These are phyloP conservation scores for Trachelus tabidus DNA, from an alignment of 2,888 invertebrate genomes.

Conservation along the genomic window DNA sequence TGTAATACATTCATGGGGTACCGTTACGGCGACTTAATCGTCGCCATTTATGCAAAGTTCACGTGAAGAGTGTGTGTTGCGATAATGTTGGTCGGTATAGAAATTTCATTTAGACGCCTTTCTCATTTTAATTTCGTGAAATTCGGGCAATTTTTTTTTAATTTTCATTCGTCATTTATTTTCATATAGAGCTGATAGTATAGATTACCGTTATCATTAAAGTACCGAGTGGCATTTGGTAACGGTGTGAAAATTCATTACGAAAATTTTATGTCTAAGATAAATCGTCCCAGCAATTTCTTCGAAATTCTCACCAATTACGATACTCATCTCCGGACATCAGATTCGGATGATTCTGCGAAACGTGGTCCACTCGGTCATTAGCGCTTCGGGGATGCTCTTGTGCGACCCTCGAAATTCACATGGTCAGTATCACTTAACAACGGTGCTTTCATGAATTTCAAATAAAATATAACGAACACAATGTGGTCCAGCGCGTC, in stretches of 20 bases:
- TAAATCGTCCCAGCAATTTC: neutral
- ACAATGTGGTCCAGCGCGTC: neutral
- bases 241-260: no score
- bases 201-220: no score
- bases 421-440: neutral
- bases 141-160: no score
- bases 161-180: no score
- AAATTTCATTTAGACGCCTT: neutral
- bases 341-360: neutral
- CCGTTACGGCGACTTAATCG: neutral
- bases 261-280: neutral
- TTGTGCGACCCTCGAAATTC: neutral
- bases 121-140: neutral
- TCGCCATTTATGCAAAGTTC: neutral
- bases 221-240: no score
- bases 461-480: neutral
- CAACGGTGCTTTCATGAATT: neutral
- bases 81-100: neutral
- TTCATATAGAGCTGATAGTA: no score
- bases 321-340: neutral
- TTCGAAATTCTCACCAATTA: neutral
- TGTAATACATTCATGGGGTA: neutral
- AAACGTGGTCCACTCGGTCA: neutral
- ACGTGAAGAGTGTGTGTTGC: neutral
- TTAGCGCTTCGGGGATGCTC: neutral